Percentiles rank a stretch among this genome's conserved stretches.
These are phyloP conservation scores for Sakesphorus luctuosus DNA, from an alignment of 2,113 vertebrate species.

Conservation along the genomic window DNA sequence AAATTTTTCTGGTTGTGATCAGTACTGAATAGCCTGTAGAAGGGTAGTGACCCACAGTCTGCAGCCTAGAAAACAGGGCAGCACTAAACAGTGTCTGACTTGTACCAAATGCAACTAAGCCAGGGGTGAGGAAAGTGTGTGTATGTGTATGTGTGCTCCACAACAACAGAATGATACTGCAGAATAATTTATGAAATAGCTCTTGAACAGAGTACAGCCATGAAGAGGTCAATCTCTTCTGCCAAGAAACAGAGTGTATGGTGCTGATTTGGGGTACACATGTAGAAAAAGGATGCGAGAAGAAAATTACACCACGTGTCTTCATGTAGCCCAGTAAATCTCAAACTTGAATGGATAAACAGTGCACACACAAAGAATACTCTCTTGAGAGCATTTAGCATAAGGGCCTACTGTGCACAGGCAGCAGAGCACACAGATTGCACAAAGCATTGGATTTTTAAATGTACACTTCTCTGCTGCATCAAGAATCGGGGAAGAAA, in stretches of 20 bases:
- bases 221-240: background rate
- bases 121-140: background rate
- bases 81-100: background rate
- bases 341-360: background rate
- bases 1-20: background rate
- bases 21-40: background rate
- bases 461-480: background rate
- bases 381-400: background rate
- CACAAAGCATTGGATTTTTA: background rate
- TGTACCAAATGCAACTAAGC: background rate
- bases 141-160: accelerated
- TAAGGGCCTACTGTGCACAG: background rate
- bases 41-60: background rate
- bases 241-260: background rate
- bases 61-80: background rate
- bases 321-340: background rate
- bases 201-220: background rate
- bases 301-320: background rate
- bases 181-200: background rate
- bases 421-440: background rate
- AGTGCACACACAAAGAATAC: background rate
- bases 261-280: accelerated
- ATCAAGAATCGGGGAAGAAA: background rate
- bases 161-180: background rate
- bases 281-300: background rate